A percentile compares a stretch with the other conserved stretches of the same genome.
Conservation (phyloP, 2,113 vertebrate genomes). For the Axis porcinus region DNA sequence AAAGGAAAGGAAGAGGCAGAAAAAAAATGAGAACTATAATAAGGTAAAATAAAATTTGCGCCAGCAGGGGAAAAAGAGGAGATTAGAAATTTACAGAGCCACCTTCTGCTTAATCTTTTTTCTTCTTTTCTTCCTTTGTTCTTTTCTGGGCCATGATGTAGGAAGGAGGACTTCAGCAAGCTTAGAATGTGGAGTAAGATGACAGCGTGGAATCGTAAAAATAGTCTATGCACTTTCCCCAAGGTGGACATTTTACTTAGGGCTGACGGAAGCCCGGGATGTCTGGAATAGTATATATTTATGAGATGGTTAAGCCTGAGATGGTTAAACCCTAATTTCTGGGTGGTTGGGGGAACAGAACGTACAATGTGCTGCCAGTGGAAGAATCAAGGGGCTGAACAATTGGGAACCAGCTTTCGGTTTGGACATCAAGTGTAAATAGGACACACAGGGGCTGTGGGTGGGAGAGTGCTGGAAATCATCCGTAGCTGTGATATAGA, state of each 20-base stretch:
- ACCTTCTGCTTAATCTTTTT: neutral
- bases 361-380: neutral
- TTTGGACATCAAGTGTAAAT: neutral
- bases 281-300: neutral
- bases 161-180: neutral
- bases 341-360: neutral
- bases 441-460: rapidly evolving
- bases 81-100: neutral
- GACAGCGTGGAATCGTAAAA: neutral
- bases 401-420: neutral
- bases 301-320: neutral
- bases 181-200: neutral
- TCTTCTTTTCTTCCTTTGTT: neutral
- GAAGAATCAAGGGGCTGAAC: neutral
- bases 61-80: neutral
- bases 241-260: neutral
- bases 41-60: neutral
- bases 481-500: neutral
- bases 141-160: neutral
- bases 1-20: neutral
- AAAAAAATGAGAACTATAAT: neutral
- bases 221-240: neutral
- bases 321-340: neutral
- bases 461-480: neutral
- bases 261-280: neutral